A percentile compares a stretch with the other conserved stretches of the same genome.
Evolutionary conservation across 2,797 vertebrate species (phyloP).

Genomic region (Eospalax fontanierii): DNA sequence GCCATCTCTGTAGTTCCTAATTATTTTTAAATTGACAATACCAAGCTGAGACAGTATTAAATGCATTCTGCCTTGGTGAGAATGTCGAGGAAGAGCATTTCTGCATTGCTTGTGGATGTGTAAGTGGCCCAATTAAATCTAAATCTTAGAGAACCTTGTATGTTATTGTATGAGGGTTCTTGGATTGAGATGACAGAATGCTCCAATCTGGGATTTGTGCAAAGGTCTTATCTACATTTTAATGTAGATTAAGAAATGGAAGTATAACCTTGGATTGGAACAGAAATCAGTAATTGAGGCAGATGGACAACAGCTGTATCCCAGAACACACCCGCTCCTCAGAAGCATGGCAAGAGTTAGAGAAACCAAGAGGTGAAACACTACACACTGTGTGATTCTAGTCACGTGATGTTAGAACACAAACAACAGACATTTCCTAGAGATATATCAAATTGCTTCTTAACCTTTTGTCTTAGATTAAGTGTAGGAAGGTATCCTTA

Average conservation of each 20-base stretch:
- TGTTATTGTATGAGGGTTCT: background rate
- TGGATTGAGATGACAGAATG: background rate
- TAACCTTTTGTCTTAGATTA: background rate
- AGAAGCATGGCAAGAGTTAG: constrained; percentile 9
- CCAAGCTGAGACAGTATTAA: background rate
- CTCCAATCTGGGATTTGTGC: background rate
- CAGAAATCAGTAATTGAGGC: background rate
- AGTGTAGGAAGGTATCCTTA: background rate
- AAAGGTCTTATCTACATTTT: constrained; percentile 19
- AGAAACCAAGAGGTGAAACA: background rate
- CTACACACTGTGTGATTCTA: background rate
- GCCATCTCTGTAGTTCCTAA: background rate
- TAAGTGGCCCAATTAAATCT: background rate
- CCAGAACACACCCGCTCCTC: background rate
- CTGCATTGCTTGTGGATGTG: background rate
- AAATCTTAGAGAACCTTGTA: background rate
- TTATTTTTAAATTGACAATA: background rate
- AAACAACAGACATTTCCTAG: background rate
- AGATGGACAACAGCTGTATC: background rate
- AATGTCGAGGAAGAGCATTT: background rate
- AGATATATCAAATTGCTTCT: background rate
- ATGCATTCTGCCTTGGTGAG: background rate
- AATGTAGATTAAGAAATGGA: background rate
- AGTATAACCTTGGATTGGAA: background rate
- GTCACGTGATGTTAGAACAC: background rate